These are phyloP conservation scores for Sciurus carolinensis DNA, from an alignment of 2,797 vertebrate genomes.

Conservation along the genomic window DNA sequence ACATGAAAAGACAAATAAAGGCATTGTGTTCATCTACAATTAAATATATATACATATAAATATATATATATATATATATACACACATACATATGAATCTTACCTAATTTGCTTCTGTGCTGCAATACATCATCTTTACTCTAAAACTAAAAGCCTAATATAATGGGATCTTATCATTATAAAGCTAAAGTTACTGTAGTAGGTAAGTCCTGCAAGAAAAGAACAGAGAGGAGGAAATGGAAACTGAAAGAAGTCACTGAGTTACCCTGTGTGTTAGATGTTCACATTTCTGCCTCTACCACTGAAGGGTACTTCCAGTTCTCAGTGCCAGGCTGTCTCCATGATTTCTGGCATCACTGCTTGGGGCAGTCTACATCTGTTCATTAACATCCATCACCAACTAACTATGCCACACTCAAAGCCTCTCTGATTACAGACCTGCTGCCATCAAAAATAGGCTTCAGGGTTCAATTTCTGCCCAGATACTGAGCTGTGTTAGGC, in stretches of 20 bases:
- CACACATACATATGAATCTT: not conserved
- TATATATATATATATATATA: too few species aligned
- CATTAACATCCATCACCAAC: not conserved
- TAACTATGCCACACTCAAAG: not conserved
- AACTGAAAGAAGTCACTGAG: not conserved
- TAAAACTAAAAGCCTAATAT: not conserved
- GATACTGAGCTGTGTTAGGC: not conserved
- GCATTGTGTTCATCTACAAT: too few species aligned
- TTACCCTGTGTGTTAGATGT: not conserved
- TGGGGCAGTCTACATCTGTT: not conserved
- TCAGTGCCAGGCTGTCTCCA: not conserved
- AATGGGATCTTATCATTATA: not conserved
- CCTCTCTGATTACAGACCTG: conserved; percentile 70
- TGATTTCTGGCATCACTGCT: not conserved
- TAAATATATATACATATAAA: too few species aligned
- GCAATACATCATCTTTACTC: not conserved
- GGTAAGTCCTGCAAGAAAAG: not conserved
- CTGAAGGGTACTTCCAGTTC: not conserved
- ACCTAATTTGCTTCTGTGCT: not conserved
- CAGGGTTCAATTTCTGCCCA: conserved; percentile 33
- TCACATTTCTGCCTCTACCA: not conserved
- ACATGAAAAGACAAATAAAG: too few species aligned
- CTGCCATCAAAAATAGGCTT: conserved; percentile 75
- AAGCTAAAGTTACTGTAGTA: not conserved
- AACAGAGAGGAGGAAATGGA: not conserved